Percentiles rank a stretch among this genome's conserved stretches.
Conservation (phyloP, 2,888 invertebrate genomes). For the Drosophila atroscutellata region DNA sequence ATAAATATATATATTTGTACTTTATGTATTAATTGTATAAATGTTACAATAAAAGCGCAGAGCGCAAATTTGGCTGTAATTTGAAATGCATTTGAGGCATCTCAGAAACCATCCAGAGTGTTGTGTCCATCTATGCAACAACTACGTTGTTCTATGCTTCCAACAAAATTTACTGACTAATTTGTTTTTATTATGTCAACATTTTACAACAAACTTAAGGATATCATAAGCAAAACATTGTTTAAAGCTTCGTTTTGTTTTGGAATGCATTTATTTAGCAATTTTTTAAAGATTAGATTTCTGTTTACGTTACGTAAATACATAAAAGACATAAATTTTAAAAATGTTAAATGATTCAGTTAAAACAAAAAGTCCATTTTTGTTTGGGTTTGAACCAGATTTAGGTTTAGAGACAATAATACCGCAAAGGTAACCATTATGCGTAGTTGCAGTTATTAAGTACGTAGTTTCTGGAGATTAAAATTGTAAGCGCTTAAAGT, state of each 20-base stretch:
- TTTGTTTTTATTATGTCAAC: background rate
- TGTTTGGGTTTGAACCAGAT: conserved; percentile 11
- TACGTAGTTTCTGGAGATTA: conserved; percentile 24
- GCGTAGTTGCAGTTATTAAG: conserved; percentile 29
- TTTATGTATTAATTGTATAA: background rate
- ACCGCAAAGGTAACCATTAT: conserved; percentile 29
- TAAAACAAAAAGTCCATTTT: conserved; percentile 3
- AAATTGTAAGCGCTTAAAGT: conserved; percentile 29
- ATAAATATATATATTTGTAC: background rate
- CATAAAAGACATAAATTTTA: conserved; percentile 10
- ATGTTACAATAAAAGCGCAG: background rate
- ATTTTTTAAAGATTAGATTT: conserved; percentile 33
- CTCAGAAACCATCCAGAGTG: background rate
- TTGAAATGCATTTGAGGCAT: background rate
- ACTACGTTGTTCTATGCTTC: background rate
- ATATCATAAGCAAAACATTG: background rate
- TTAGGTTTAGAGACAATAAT: conserved; percentile 24
- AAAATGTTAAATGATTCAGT: conserved; percentile 11
- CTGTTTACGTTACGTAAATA: conserved; percentile 24
- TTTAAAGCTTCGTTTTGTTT: conserved; percentile 1
- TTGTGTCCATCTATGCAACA: background rate
- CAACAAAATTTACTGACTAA: background rate
- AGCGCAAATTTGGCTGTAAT: background rate
- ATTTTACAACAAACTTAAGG: background rate
- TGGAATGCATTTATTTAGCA: conserved; percentile 52